Base-by-base conservation (phyloP, 2,113 vertebrate genomes). In the Neodontobutis hainanensis region DNA sequence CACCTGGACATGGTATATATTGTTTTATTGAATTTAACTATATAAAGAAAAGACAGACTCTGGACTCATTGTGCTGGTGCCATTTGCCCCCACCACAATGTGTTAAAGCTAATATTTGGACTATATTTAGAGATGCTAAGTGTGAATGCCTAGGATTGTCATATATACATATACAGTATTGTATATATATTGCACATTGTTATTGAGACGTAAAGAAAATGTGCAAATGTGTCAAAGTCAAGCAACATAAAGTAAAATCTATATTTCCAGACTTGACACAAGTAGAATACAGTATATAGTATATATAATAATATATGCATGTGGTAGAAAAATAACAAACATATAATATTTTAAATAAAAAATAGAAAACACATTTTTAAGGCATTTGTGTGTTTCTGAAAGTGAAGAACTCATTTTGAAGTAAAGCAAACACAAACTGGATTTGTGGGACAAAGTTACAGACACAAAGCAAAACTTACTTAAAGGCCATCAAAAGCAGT, bases 401-500 rank as follows among this genome's bases (percentile, higher is more conserved):
- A 40, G 40, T 77, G 52, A 75, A 67, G 82, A 74, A 65, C 34
- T 36, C 6, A 53, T 66, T 75, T 8, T 63, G 46, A 63, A 53
- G 11, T 70, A 51, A 38, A 75, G 61, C 14, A 57, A 65, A 68
- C 57, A 72, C 11, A 52, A 52, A 69, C 66, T 68, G 50, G 32
- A 70, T 77, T 77, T 65, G 75, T 73, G 55, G 60, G 71, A 69
- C 63, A 78, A 86, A 87, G 71, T 2, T 73, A 77, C 66, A 43
- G 49, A 3, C 38, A 73, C 68, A 84, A 70, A 84, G 70, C 38
- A 81, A 78, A 82, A 63, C 78, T 80, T 75, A 76, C 85, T 85
- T 65, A 81, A 75, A 85, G 73, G 19, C 69, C 51, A 79, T 85
- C 74, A 83, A 81, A 78, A 51, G 78, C 75, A 42, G 36, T 46